A percentile compares a stretch with the other conserved stretches of the same genome.
phyloP scores from a whole-genome alignment of 2,113 vertebrate species.

The Seriola rivoliana region DNA sequence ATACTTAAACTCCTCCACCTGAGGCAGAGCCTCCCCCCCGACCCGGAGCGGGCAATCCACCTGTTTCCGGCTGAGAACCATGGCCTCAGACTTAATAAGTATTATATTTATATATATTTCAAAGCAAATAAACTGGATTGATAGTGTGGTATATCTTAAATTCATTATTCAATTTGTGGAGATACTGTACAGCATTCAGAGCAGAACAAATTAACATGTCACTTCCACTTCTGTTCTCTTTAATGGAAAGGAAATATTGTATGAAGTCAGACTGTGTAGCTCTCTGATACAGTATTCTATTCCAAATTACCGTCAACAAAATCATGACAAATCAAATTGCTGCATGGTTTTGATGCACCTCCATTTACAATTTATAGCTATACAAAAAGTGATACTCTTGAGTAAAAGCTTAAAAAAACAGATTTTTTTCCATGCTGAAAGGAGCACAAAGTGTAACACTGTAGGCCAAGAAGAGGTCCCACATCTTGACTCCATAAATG shows the following conservation, averaged over 20 bases:
- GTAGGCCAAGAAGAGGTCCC: conserved; percentile 35
- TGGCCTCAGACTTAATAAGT: no score
- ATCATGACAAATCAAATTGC: conserved; percentile 4
- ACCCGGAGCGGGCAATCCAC: no score
- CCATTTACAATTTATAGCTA: background rate
- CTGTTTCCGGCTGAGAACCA: no score
- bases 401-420: background rate
- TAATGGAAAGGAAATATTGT: conserved; percentile 25
- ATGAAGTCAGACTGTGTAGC: conserved; percentile 16
- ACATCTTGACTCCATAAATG: conserved; percentile 16
- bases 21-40: no score
- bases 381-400: background rate
- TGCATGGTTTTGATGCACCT: background rate
- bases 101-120: background rate
- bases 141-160: background rate
- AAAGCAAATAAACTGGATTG: background rate
- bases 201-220: conserved; percentile 39
- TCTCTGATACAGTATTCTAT: background rate
- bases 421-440: background rate
- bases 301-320: background rate
- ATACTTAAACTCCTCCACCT: no score
- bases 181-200: background rate
- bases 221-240: conserved; percentile 20
- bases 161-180: background rate
- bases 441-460: conserved; percentile 10